A percentile compares a stretch with the other conserved stretches of the same genome.
Evolutionary conservation across 2,113 vertebrate genomes (phyloP).

Genomic region (Mola mola): DNA sequence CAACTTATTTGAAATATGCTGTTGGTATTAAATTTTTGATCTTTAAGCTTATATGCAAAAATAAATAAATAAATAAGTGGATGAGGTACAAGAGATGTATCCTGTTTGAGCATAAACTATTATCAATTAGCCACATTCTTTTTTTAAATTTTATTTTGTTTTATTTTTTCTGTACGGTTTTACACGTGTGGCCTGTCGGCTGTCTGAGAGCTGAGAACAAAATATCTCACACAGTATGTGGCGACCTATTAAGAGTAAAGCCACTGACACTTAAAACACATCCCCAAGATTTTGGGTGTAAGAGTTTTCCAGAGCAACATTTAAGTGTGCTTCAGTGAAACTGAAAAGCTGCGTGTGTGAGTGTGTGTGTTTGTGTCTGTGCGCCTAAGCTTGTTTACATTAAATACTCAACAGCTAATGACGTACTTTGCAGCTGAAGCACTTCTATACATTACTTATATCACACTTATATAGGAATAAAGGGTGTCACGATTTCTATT

Average conservation of each 20-base stretch:
- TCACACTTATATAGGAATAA: no score
- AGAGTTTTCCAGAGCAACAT: background rate
- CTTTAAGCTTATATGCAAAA: no score
- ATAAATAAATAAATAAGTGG: no score
- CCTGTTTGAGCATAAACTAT: no score
- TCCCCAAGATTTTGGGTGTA: background rate
- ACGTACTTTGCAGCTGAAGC: background rate
- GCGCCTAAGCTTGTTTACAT: background rate
- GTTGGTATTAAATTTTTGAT: no score
- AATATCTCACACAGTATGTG: conserved; percentile 25
- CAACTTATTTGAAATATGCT: no score
- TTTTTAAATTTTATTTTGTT: no score
- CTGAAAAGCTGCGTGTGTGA: background rate
- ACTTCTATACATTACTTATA: background rate
- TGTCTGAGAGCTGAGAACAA: background rate
- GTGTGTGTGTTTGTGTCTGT: conserved; percentile 1
- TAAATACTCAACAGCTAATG: background rate
- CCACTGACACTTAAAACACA: conserved; percentile 7
- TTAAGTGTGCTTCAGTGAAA: no score
- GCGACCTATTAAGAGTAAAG: conserved; percentile 5
- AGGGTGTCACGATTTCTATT: background rate
- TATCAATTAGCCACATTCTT: no score
- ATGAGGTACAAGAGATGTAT: no score
- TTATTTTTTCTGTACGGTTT: no score
- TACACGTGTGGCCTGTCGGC: conserved; percentile 13